Base-by-base conservation (phyloP, 1,140 invertebrate species). In the Pseudomyrmex gracilis region DNA sequence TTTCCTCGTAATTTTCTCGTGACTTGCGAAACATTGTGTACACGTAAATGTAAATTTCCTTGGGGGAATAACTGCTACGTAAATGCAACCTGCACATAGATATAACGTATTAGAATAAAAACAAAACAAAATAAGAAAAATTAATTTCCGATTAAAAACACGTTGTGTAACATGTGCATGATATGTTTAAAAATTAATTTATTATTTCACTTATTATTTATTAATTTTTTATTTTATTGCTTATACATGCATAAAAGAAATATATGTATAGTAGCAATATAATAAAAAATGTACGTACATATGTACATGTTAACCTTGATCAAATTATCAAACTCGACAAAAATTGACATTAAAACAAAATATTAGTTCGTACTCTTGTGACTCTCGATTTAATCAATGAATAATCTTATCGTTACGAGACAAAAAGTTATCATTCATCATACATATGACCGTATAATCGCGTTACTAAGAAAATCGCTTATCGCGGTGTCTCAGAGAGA, bases 361-460 rank as follows among this genome's bases (percentile, higher is more conserved):
- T 68, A 78, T 70, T 70, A 0, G 5, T 78, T 70, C 51, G 34
- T 70, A 7, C 47, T 57, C n/a, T 57, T 15, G 51, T 17, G n/a
- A 58, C 9, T 80, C 15, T 12, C 12, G 12, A 70, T 7, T 47
- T 58, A 34, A 24, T 13, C 53, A 7, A 22, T 45, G 20, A 1
- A 70, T 47, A 70, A 78, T 70, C 76, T 80, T 80, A 80, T 80
- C 66, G 9, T 51, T 22, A 20, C 47, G 34, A 68, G 51, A 22
- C 17, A 76, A 12, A 8, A 78, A 68, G n/a, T 57, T 12, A 15
- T 73, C 7, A 22, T 73, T 83, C 4, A 71, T 73, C 20, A 15
- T 10, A 10, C 8, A 12, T 51, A 73, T 53, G 77, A 71, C 73
- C 17, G 74, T 70, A 15, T 67, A 5, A 8, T 1, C 84, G 68